Evolutionary conservation across 2,113 vertebrate species (phyloP), one percentile per base, ranked within the genome.

Genomic region (Apistogramma diplotaenia): DNA sequence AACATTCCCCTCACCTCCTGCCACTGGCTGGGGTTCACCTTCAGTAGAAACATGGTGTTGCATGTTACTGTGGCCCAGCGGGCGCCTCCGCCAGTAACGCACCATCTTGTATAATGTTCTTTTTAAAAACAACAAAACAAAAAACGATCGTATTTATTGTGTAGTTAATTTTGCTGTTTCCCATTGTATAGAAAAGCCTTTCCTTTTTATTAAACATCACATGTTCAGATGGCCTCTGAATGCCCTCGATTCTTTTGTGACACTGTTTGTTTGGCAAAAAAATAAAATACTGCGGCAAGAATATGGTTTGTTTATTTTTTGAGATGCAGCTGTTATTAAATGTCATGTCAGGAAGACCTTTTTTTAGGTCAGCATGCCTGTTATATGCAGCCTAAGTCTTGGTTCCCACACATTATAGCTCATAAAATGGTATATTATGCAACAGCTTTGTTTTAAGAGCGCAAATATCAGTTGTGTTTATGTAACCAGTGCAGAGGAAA

Each of bases 181-280:
- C 29, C 76, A 46, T 79, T 79, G 78, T 88, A 70, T n/a, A 76
- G 33, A 77, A 59, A n/a, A 25, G 74, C 74, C 83, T 74, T 87
- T 51, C 77, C 82, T 89, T 83, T 35, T 33, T 59, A 57, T 81
- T 65, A 73, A 81, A 54, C 58, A 21, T 84, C 74, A 85, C 59
- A 71, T 57, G 37, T 40, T 83, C 25, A 33, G 65, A 37, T 33
- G 23, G 58, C 56, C n/a, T 59, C 12, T 21, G 13, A 59, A 49
- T 13, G 0, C 6, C 65, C 16, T 18, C 18, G 13, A 70, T 87
- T 89, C 79, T 93, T 93, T 92, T 93, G 89, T 92, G 79, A 89
- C 81, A 53, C 81, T 58, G 71, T 87, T 89, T 93, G 59, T 93
- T 94, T 94, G 93, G 71, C 89, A 93, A 88, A 86, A 93, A 93